Base-by-base conservation (phyloP, 2,113 vertebrate genomes). In the human region DNA sequence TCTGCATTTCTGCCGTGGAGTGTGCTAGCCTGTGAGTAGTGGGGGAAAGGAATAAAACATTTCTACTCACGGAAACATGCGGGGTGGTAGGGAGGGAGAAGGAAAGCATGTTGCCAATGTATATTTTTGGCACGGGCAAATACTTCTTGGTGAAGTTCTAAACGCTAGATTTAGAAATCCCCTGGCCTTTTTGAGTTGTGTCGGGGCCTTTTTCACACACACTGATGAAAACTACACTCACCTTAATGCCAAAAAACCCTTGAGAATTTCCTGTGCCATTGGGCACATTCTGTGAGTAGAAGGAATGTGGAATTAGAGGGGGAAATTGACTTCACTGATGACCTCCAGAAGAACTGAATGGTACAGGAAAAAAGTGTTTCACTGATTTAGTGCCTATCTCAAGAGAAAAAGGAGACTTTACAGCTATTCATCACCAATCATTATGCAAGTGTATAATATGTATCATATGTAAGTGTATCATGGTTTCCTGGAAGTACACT, bases 141-240 rank as follows among this genome's bases (percentile, higher is more conserved):
- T n/a, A 45, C 48, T 82, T 90, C 61, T 90, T 89, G 64, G 50
- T 32, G 14, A 96, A 95, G 32, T 92, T 93, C 68, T 94, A 75
- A 95, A 81, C 32, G 48, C 43, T 79, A 64, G 70, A 40, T 48
- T 30, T 52, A 89, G 78, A 96, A 93, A 89, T 86, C 27, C 75
- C 40, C 55, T 55, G 78, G 17, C 32, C 72, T 80, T 76, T 88
- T 72, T 38, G 23, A 93, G 32, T 61, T 17, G 25, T 86, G 23
- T 76, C 61, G 40, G 88, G 57, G 17, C 40, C n/a, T 95, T 97
- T 89, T 38, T 70, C 50, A 80, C 38, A 59, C 8, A 25, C 4
- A 4, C 90, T 68, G 52, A 68, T 88, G 43, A 93, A 94, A 97
- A 94, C 17, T 80, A 12, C 78, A 38, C 78, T 92, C 38, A 40